A percentile compares a stretch with the other conserved stretches of the same genome.
Conservation (phyloP, 1,140 invertebrate genomes). For the Tetragnatha versicolor region DNA sequence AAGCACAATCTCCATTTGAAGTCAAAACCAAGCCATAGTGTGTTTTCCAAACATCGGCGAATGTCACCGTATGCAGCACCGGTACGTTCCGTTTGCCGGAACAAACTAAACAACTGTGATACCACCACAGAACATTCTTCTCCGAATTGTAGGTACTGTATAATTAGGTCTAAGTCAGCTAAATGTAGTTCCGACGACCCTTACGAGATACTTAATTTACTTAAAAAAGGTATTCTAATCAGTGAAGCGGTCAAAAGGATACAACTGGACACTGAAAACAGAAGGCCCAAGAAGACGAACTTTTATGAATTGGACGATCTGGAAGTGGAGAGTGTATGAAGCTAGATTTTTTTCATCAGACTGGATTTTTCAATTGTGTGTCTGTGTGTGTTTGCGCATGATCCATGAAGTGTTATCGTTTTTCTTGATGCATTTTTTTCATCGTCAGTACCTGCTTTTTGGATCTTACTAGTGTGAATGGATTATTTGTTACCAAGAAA, state of each 20-base stretch:
- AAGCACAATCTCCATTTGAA: conserved; percentile 73
- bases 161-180: conserved; percentile 33
- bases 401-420: not conserved
- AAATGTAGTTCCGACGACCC: conserved; percentile 68
- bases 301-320: conserved; percentile 29
- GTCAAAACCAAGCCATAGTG: conserved; percentile 65
- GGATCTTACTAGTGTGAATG: not conserved
- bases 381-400: not conserved
- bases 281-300: conserved; percentile 21
- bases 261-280: conserved; percentile 67
- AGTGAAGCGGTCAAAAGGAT: conserved; percentile 75
- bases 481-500: conserved; percentile 3
- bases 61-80: conserved; percentile 72
- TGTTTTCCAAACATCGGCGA: conserved; percentile 64
- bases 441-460: conserved; percentile 41
- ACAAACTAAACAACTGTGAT: conserved; percentile 54
- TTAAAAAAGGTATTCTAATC: conserved; percentile 73
- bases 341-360: too few relatives aligned
- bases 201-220: conserved; percentile 71
- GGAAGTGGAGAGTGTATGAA: conserved; percentile 36
- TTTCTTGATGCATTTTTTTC: conserved; percentile 8
- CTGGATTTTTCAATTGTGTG: not conserved
- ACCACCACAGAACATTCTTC: conserved; percentile 55
- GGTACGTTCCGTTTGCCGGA: conserved; percentile 61
- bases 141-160: conserved; percentile 35